These are phyloP conservation scores for Drosophila kurseongensis DNA, from an alignment of 1,140 invertebrate species.

Conservation along the genomic window DNA sequence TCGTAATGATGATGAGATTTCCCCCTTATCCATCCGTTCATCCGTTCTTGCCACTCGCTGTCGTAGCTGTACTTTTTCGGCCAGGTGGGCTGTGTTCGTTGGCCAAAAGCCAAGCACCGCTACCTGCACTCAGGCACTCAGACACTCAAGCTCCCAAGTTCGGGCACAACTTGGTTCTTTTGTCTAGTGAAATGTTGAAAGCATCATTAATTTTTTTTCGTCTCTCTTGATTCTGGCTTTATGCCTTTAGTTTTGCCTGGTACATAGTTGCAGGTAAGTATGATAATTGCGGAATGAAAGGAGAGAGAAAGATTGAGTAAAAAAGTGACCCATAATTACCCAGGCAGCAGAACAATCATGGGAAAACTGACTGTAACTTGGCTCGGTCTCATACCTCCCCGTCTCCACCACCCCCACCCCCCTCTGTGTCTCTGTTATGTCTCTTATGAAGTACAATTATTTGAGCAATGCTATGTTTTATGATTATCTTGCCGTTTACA, in stretches of 20 bases:
- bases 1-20: conserved; percentile 41
- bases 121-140: conserved; percentile 58
- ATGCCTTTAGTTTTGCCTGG: conserved; percentile 49
- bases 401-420: conserved; percentile 1
- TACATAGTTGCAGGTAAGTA: conserved; percentile 61
- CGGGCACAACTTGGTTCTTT: conserved; percentile 40
- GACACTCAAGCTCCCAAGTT: conserved; percentile 19
- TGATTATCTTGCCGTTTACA: conserved; percentile 78
- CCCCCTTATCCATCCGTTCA: conserved; percentile 30
- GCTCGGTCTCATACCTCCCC: conserved; percentile 10
- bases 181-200: conserved; percentile 81
- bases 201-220: conserved; percentile 71
- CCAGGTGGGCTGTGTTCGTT: conserved; percentile 14
- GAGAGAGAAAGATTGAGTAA: conserved; percentile 37
- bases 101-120: conserved; percentile 40
- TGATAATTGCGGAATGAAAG: conserved; percentile 75
- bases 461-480: conserved; percentile 76
- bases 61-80: conserved; percentile 73
- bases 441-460: conserved; percentile 71
- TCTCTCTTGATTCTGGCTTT: conserved; percentile 36
- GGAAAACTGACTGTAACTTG: conserved; percentile 64
- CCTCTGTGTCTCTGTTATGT: conserved; percentile 18
- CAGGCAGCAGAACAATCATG: conserved; percentile 73
- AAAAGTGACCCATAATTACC: conserved; percentile 80
- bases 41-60: conserved; percentile 18